Percentiles rank a stretch among this genome's conserved stretches.
Evolutionary conservation across 2,113 vertebrate genomes (phyloP).

Genomic region (Mastomys natalensis): DNA sequence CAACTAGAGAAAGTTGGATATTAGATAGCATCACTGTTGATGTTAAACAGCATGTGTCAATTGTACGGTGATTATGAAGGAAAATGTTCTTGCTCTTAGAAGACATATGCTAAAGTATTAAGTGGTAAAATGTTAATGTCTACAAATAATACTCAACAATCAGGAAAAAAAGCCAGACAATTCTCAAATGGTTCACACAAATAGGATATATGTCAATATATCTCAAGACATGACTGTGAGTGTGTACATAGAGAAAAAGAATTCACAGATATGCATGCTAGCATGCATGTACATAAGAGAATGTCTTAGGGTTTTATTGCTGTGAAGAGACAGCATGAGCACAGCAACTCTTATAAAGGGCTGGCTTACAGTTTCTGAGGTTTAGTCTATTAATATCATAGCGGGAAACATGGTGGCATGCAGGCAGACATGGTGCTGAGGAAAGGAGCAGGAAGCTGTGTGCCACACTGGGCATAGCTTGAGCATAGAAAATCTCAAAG

Average conservation of each 20-base stretch:
- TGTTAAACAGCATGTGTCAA: slow-evolving; percentile 10
- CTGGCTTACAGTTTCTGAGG: neutral
- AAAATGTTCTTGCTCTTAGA: slow-evolving; percentile 51
- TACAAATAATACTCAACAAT: slow-evolving; percentile 59
- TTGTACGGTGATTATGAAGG: neutral
- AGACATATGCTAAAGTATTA: slow-evolving; percentile 42
- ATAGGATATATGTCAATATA: neutral
- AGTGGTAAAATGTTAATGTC: neutral
- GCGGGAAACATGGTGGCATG: neutral
- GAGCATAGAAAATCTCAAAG: neutral
- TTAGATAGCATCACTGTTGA: neutral
- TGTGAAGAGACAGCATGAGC: neutral
- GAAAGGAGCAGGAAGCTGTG: neutral
- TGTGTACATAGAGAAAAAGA: neutral
- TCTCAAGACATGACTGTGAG: neutral
- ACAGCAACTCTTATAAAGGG: neutral
- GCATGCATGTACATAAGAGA: neutral
- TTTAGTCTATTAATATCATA: neutral
- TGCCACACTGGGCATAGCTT: neutral
- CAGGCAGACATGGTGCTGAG: neutral
- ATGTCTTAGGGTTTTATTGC: neutral
- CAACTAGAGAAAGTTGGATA: neutral
- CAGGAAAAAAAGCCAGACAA: neutral
- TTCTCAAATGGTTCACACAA: slow-evolving; percentile 33
- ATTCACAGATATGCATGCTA: neutral